Evolutionary conservation across 1,140 invertebrate species (phyloP).

Genomic region (Ladona fulva): DNA sequence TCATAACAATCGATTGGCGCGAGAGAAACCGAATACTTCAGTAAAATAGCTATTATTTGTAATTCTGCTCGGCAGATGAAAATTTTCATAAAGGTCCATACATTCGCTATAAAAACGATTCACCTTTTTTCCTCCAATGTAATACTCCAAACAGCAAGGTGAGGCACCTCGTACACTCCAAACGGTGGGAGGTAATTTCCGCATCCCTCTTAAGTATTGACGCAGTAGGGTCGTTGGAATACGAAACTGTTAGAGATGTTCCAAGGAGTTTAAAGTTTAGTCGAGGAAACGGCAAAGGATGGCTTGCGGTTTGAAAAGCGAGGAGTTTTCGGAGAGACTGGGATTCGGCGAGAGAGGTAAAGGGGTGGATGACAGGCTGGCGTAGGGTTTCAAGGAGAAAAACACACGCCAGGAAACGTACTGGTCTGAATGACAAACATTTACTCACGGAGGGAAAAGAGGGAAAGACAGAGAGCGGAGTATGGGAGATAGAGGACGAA

Average conservation of each 20-base stretch:
- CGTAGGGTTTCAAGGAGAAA: slow-evolving; percentile 1
- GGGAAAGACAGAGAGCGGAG: neutral
- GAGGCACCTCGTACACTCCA: neutral
- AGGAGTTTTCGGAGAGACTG: neutral
- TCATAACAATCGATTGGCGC: too few species aligned
- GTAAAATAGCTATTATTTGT: too few species aligned
- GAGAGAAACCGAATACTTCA: too few species aligned
- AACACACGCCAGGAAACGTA: neutral
- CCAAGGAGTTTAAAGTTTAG: neutral
- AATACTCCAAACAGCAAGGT: too few species aligned
- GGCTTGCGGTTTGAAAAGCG: slow-evolving; percentile 6
- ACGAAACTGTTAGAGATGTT: neutral
- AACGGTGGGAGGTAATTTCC: neutral
- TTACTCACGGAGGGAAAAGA: neutral
- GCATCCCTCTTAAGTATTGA: neutral
- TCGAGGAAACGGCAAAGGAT: neutral
- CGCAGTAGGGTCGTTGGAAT: neutral
- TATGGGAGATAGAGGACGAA: neutral
- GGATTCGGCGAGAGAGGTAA: neutral
- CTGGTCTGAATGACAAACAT: slow-evolving; percentile 9
- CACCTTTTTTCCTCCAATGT: too few species aligned
- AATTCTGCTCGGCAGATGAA: too few species aligned
- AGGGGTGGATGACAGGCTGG: neutral
- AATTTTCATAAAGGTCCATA: too few species aligned
- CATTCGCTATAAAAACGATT: too few species aligned